Conservation (phyloP, 2,888 invertebrate species). For the Hermodice carunculata region DNA sequence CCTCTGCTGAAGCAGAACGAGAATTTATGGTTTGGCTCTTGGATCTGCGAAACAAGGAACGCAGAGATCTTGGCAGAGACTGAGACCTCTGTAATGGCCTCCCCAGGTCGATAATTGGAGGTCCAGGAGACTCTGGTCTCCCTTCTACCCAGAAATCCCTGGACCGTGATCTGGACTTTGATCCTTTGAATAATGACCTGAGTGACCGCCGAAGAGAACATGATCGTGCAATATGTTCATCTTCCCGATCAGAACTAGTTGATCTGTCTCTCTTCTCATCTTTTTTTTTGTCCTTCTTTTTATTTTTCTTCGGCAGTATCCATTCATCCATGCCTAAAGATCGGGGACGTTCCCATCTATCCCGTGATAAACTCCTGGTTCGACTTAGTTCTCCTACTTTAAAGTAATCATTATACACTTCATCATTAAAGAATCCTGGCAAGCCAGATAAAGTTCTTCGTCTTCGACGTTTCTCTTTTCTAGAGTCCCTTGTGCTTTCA, state of each 20-base stretch:
- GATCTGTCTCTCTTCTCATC: too few species aligned
- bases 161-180: slow-evolving; percentile 16
- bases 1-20: slow-evolving; percentile 32
- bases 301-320: neutral
- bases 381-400: slow-evolving; percentile 5
- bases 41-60: slow-evolving; percentile 4
- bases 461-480: slow-evolving; percentile 46
- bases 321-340: slow-evolving; percentile 9
- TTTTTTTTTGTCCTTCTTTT: neutral
- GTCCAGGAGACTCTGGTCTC: slow-evolving; percentile 27
- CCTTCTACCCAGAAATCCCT: slow-evolving; percentile 31
- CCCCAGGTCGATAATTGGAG: slow-evolving; percentile 26
- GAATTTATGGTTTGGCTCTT: neutral
- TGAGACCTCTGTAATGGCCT: slow-evolving; percentile 18
- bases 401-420: slow-evolving; percentile 11
- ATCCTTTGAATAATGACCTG: slow-evolving; percentile 29
- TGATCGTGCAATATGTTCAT: slow-evolving; percentile 15
- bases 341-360: slow-evolving; percentile 28
- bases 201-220: slow-evolving; percentile 32
- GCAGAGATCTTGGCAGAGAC: slow-evolving; percentile 35
- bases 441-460: slow-evolving; percentile 59
- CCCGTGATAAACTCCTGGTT: slow-evolving; percentile 19
- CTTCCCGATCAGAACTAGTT: neutral
- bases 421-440: slow-evolving; percentile 32
- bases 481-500: slow-evolving; percentile 16